phyloP scores from a whole-genome alignment of 2,888 invertebrate species.

The Pammene fasciana region DNA sequence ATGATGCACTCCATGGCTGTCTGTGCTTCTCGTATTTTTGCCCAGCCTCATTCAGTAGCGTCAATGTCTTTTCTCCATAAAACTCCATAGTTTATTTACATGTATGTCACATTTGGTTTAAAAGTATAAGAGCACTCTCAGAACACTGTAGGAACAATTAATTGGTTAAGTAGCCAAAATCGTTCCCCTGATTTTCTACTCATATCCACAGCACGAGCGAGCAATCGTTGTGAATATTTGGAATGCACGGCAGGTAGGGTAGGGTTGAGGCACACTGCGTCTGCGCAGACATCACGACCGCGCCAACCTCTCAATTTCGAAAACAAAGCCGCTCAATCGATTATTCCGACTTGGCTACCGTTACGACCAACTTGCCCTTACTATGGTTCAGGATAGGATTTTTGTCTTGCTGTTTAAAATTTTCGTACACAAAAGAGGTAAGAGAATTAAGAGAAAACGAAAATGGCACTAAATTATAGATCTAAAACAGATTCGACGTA shows the following conservation, averaged over 20 bases:
- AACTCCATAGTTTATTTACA: too few species aligned
- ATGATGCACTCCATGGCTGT: too few species aligned
- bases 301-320: slow-evolving; percentile 76
- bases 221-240: background rate
- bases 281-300: slow-evolving; percentile 71
- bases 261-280: slow-evolving; percentile 49
- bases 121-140: too few species aligned
- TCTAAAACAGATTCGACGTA: too few species aligned
- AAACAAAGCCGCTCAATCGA: slow-evolving; percentile 77
- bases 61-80: too few species aligned
- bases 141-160: too few species aligned
- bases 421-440: background rate
- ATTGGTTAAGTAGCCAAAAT: background rate
- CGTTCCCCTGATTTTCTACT: background rate
- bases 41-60: too few species aligned
- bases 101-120: too few species aligned
- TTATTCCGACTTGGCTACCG: slow-evolving; percentile 76
- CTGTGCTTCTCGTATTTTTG: too few species aligned
- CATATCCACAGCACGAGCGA: too few species aligned
- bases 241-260: slow-evolving; percentile 42
- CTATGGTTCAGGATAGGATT: slow-evolving; percentile 44
- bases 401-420: background rate
- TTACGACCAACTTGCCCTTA: slow-evolving; percentile 63
- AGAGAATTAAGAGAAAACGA: too few species aligned
- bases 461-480: too few species aligned